Evolutionary conservation across 2,888 invertebrate species (phyloP).

Genomic region (Metopia argyrocephala): DNA sequence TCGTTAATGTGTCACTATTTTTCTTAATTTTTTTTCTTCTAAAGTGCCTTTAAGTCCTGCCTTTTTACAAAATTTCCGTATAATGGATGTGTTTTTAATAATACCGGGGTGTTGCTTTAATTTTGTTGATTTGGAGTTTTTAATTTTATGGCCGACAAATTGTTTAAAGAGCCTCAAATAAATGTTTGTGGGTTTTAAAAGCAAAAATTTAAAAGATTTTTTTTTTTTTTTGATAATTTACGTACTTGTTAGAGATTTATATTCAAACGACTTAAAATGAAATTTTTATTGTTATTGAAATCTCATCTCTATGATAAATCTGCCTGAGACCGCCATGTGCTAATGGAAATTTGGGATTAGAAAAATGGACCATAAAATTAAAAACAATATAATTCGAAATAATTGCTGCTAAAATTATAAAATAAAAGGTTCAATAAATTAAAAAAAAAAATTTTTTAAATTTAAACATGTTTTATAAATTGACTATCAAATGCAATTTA

Average conservation of each 20-base stretch:
- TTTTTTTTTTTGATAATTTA: conserved; percentile 29
- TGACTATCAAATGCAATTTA: too few species aligned
- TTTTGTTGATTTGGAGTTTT: conserved; percentile 19
- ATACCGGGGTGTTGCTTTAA: conserved; percentile 32
- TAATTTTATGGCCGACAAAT: conserved; percentile 52
- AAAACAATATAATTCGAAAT: too few species aligned
- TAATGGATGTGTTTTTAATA: conserved; percentile 57
- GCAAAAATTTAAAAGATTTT: too few species aligned
- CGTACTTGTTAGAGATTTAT: conserved; percentile 41
- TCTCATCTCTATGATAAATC: conserved; percentile 26
- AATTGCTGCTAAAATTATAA: too few species aligned
- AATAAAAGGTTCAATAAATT: too few species aligned
- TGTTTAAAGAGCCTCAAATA: conserved; percentile 38
- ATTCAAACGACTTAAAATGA: not conserved
- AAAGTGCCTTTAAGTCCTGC: conserved; percentile 57
- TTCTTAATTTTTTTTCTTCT: too few species aligned
- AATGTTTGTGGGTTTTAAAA: conserved; percentile 46
- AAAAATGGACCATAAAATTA: too few species aligned
- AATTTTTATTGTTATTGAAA: conserved; percentile 27
- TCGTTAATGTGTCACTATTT: conserved; percentile 61
- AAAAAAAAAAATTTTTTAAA: too few species aligned
- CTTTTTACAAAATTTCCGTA: conserved; percentile 14
- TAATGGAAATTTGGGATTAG: conserved; percentile 22
- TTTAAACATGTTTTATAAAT: too few species aligned
- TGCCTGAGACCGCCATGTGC: conserved; percentile 21